Percentiles rank a stretch among this genome's conserved stretches.
Conservation (phyloP, 2,113 vertebrate species). For the Reinhardtius hippoglossoides region DNA sequence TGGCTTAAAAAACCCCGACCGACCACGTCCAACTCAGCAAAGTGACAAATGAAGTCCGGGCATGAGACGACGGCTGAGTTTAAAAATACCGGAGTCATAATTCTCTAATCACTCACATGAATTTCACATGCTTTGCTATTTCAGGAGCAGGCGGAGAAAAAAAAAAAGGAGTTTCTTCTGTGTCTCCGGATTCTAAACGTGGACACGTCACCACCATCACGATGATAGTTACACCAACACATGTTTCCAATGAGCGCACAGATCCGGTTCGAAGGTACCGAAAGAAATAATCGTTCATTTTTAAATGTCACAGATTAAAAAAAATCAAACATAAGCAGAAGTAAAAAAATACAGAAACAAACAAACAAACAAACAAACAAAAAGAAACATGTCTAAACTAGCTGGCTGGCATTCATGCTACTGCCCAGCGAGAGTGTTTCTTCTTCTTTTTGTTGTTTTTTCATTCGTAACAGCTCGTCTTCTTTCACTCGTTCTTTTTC, state of each 20-base stretch:
- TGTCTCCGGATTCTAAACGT: constrained; percentile 41
- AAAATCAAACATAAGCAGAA: constrained; percentile 50
- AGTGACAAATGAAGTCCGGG: not conserved
- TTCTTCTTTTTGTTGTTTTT: constrained; percentile 48
- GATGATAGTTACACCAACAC: constrained; percentile 41
- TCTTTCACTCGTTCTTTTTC: constrained; percentile 4
- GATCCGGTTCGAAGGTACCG: constrained; percentile 58
- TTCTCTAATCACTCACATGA: constrained; percentile 31
- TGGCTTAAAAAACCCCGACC: not conserved
- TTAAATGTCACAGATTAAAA: constrained; percentile 62
- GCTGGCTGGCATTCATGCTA: constrained; percentile 69
- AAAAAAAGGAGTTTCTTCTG: constrained; percentile 14
- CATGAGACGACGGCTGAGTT: not conserved
- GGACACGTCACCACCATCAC: constrained; percentile 19
- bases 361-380: not conserved
- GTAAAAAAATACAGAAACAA: constrained; percentile 38
- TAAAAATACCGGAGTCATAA: constrained; percentile 11
- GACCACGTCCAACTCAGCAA: constrained; percentile 15
- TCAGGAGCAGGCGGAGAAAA: constrained; percentile 24
- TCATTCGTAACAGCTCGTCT: constrained; percentile 18
- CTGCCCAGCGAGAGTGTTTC: constrained; percentile 62
- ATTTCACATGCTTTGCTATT: constrained; percentile 48
- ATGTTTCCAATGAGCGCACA: not conserved
- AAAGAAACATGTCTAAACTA: constrained; percentile 48
- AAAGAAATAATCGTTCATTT: constrained; percentile 49